Conservation (phyloP, 2,113 vertebrate species). For the Eulemur macaco region DNA sequence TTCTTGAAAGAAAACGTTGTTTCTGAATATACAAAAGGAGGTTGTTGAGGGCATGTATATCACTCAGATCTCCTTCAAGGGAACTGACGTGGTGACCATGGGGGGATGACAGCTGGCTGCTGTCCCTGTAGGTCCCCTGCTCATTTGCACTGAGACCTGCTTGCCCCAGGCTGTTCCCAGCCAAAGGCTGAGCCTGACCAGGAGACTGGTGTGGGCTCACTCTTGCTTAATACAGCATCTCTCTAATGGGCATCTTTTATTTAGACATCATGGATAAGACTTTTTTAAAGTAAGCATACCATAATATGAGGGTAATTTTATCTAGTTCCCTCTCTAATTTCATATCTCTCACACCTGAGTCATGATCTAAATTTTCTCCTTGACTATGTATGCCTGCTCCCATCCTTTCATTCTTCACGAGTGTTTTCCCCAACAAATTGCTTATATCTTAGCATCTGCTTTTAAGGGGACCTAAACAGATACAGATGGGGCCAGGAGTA, state of each 20-base stretch:
- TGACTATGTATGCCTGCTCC: background rate
- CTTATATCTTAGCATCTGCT: background rate
- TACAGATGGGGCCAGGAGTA: background rate
- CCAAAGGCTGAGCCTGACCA: background rate
- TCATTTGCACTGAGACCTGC: background rate
- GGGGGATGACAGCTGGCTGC: background rate
- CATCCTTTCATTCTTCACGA: background rate
- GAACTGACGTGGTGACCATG: background rate
- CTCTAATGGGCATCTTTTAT: background rate
- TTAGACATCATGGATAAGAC: background rate
- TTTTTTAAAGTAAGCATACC: background rate
- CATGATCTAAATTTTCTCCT: background rate
- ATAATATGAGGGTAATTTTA: background rate
- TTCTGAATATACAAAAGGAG: background rate
- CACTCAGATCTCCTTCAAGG: background rate
- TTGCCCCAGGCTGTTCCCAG: background rate
- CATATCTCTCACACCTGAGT: background rate
- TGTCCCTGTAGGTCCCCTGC: background rate
- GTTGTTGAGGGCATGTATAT: background rate
- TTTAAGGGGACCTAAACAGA: background rate
- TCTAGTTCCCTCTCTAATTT: background rate
- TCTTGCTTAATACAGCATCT: background rate
- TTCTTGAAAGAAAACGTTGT: background rate
- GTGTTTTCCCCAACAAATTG: background rate
- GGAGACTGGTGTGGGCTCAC: background rate